Base-by-base conservation (phyloP, 2,113 vertebrate species). In the Sula dactylatra region DNA sequence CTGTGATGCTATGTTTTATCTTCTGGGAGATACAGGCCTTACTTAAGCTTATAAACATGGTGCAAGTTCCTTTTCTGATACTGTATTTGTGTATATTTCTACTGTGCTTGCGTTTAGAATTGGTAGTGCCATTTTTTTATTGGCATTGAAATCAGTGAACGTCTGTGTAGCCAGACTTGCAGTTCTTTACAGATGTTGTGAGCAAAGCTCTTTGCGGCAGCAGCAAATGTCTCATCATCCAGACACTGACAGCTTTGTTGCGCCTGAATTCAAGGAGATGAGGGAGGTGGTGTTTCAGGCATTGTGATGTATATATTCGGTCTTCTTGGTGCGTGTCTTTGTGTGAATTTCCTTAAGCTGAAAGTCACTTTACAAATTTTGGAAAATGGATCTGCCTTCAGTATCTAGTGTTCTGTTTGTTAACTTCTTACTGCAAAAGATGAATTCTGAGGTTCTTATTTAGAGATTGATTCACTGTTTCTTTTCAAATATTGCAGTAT, bases 401-500 rank as follows among this genome's bases (percentile, higher is more conserved):
- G 4, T 19, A 9, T 22, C 5, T 78, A 34, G 16, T 0, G 0
- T 59, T 72, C 21, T 62, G 12, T 69, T 79, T 67, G 16, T 50
- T 82, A 73, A 32, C 26, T 77, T 38, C 27, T 70, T 70, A 7
- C 58, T 77, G 14, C 8, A 29, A 24, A 36, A 83, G 31, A 8
- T 72, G 19, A 69, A 18, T 31, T 56, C 11, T 54, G 38, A 52
- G 66, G 13, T n/a, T 84, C 9, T 31, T 47, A n/a, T 32, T 79
- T 58, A 67, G 49, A 78, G 19, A 16, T 1, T 54, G 50, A 56
- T 32, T 67, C 2, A 1, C 34, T 36, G 0, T 94, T 86, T 82
- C 29, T 66, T 56, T 96, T 88, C 73, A 82, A 89, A 82, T 64
- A n/a, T 36, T 95, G 32, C 94, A 99, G 99, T 98, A 98, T 88